These are phyloP conservation scores for Salarias fasciatus DNA, from an alignment of 2,797 vertebrate genomes.

Conservation along the genomic window DNA sequence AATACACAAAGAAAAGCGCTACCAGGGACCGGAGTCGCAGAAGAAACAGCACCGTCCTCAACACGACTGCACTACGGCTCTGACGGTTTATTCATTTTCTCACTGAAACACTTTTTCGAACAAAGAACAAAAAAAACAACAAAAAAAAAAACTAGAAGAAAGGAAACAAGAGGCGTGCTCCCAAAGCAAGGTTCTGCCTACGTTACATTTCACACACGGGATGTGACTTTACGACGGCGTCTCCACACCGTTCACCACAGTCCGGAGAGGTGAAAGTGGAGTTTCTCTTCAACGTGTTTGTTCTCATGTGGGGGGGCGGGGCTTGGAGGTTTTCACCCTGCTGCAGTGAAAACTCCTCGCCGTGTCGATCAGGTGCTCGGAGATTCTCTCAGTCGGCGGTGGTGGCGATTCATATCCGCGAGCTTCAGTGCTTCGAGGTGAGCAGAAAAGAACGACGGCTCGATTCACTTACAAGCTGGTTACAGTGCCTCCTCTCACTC, in stretches of 20 bases:
- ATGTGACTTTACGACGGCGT: too few relatives aligned
- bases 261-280: slow-evolving; percentile 11
- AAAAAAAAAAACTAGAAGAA: background rate
- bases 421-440: slow-evolving; percentile 35
- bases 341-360: slow-evolving; percentile 12
- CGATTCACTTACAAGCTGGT: slow-evolving; percentile 73
- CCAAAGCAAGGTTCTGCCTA: background rate
- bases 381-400: slow-evolving; percentile 13
- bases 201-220: slow-evolving; percentile 2
- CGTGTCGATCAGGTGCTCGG: background rate
- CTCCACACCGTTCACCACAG: background rate
- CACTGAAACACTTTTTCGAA: slow-evolving; percentile 5
- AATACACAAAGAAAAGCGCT: slow-evolving; percentile 16
- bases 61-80: background rate
- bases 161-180: background rate
- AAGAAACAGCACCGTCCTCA: slow-evolving; percentile 1
- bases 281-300: slow-evolving; percentile 4
- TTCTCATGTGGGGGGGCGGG: slow-evolving; percentile 1
- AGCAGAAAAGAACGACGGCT: slow-evolving; percentile 53
- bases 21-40: background rate
- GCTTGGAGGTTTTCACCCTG: slow-evolving; percentile 11
- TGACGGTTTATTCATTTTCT: slow-evolving; percentile 14
- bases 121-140: too few relatives aligned
- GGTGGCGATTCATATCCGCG: slow-evolving; percentile 8
- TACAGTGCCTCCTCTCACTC: slow-evolving; percentile 63